Percentiles rank a stretch among this genome's conserved stretches.
Conservation (phyloP, 2,888 invertebrate genomes). For the Coecobrya sp. region DNA sequence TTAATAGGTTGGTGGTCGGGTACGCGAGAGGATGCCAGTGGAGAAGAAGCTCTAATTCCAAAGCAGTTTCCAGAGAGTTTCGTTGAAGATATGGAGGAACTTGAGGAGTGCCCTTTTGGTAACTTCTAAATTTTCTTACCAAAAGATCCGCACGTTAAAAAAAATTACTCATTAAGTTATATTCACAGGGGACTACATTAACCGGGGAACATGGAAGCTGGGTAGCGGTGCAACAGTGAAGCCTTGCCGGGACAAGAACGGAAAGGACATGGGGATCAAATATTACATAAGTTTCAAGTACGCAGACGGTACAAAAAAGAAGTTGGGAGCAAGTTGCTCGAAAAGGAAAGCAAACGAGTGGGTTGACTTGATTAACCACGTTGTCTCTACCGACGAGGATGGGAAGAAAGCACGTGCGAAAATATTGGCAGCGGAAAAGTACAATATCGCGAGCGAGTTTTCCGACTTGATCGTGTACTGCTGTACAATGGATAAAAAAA, state of each 20-base stretch:
- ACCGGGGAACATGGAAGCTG: slow-evolving; percentile 24
- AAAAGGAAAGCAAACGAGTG: slow-evolving; percentile 60
- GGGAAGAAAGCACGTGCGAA: not conserved
- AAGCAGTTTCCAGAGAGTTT: slow-evolving; percentile 60
- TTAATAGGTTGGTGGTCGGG: slow-evolving; percentile 63
- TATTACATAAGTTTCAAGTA: slow-evolving; percentile 51
- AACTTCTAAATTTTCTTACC: too few species aligned
- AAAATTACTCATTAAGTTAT: too few species aligned
- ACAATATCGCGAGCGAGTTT: slow-evolving; percentile 58
- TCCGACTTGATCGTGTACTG: slow-evolving; percentile 55
- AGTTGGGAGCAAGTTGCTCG: slow-evolving; percentile 58
- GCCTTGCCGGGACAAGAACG: slow-evolving; percentile 34
- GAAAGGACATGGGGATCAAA: slow-evolving; percentile 25
- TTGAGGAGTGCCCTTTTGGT: slow-evolving; percentile 45
- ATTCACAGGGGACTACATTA: too few species aligned
- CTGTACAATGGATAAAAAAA: not conserved
- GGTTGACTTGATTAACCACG: slow-evolving; percentile 65
- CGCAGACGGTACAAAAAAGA: slow-evolving; percentile 32
- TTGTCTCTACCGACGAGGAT: slow-evolving; percentile 7
- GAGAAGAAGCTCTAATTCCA: not conserved
- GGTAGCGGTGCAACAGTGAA: slow-evolving; percentile 22
- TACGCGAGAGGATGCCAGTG: not conserved
- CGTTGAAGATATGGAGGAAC: slow-evolving; percentile 62
- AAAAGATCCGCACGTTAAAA: too few species aligned
- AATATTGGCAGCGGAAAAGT: slow-evolving; percentile 7